Conservation (phyloP, 2,113 vertebrate species). For the Chitala chitala region DNA sequence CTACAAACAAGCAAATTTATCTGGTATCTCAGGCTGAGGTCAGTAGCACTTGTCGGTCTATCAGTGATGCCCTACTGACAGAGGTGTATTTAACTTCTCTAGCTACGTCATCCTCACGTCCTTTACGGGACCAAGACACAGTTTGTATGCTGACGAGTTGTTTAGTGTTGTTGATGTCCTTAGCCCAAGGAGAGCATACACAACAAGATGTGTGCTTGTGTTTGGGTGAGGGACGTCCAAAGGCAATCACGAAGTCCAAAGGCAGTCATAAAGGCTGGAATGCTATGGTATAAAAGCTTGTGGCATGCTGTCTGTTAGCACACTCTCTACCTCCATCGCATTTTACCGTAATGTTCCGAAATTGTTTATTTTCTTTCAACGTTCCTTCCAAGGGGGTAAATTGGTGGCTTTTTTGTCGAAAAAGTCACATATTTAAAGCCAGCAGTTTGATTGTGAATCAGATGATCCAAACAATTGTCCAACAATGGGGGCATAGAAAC, state of each 20-base stretch:
- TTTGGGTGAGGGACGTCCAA: background rate
- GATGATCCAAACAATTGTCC: constrained; percentile 11
- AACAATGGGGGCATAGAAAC: background rate
- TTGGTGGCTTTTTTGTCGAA: background rate
- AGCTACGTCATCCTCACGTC: background rate
- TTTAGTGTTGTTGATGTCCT: constrained; percentile 7
- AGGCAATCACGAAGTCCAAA: background rate
- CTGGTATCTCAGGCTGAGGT: background rate
- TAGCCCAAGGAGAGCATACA: constrained; percentile 1
- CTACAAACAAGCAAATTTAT: background rate
- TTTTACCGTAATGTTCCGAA: background rate
- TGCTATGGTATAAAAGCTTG: background rate
- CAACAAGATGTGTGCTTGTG: background rate
- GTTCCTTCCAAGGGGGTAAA: background rate
- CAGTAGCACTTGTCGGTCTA: background rate
- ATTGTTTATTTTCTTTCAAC: constrained; percentile 11
- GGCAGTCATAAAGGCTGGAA: background rate
- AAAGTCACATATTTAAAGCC: constrained; percentile 9
- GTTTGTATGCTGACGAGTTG: background rate
- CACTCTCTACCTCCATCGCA: background rate
- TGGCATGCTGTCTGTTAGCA: background rate
- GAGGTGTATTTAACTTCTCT: background rate
- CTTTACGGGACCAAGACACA: constrained; percentile 15
- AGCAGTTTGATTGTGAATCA: constrained; percentile 1
- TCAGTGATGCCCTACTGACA: background rate